A percentile compares a stretch with the other conserved stretches of the same genome.
These are phyloP conservation scores for Thaleichthys pacificus DNA, from an alignment of 2,797 vertebrate species.

Conservation along the genomic window DNA sequence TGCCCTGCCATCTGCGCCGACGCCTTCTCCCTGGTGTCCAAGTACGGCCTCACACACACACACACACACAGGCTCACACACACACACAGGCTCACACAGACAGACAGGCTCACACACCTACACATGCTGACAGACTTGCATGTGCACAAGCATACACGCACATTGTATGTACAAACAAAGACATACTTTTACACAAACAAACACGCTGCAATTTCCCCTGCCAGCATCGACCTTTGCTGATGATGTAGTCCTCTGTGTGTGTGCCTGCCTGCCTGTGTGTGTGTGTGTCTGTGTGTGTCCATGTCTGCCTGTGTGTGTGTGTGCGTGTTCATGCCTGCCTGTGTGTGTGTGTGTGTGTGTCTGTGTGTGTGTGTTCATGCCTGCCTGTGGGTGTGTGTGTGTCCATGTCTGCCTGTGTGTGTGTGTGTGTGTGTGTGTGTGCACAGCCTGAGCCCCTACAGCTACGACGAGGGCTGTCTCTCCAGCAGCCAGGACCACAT, in stretches of 20 bases:
- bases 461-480: slow-evolving; percentile 90
- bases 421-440: neutral
- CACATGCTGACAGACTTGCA: neutral
- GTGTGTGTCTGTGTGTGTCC: slow-evolving; percentile 7
- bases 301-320: neutral
- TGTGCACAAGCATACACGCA: neutral
- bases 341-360: neutral
- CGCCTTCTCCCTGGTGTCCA: slow-evolving; percentile 94
- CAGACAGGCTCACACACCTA: neutral
- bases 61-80: slow-evolving; percentile 3
- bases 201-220: neutral
- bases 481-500: slow-evolving; percentile 95
- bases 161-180: neutral
- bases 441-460: slow-evolving; percentile 90
- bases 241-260: neutral
- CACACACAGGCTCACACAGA: no score
- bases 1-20: slow-evolving; percentile 95
- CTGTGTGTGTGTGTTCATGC: slow-evolving; percentile 14
- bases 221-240: neutral
- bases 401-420: no score
- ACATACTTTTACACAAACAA: neutral
- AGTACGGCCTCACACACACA: slow-evolving; percentile 72
- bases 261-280: slow-evolving; percentile 12
- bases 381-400: no score
- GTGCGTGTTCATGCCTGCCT: no score